Evolutionary conservation across 2,797 vertebrate genomes (phyloP).

Genomic region (Rhabdomys pumilio): DNA sequence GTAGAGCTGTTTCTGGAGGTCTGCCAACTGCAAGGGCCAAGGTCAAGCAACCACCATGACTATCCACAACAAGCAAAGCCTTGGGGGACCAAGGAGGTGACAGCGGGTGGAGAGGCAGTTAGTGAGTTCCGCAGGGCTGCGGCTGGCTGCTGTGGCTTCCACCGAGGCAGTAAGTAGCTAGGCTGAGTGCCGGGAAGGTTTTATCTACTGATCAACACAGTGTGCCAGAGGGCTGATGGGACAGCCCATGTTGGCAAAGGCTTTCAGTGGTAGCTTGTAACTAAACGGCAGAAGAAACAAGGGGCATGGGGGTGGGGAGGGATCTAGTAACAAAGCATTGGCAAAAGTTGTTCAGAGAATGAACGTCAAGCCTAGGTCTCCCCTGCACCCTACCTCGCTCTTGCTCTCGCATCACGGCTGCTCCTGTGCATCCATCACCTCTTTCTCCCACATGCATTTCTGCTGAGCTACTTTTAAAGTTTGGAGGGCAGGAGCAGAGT

Average conservation of each 20-base stretch:
- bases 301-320: background rate
- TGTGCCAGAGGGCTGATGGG: constrained; percentile 91
- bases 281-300: constrained; percentile 73
- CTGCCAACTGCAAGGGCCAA: constrained; percentile 69
- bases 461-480: constrained; percentile 89
- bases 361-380: constrained; percentile 72
- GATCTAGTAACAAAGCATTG: constrained; percentile 46
- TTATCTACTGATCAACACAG: constrained; percentile 88
- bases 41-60: constrained; percentile 85
- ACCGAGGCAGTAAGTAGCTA: constrained; percentile 66
- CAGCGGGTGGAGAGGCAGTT: constrained; percentile 84
- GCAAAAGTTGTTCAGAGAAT: constrained; percentile 83
- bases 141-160: constrained; percentile 60
- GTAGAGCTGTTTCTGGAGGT: constrained; percentile 82
- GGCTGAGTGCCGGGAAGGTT: constrained; percentile 84
- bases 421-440: constrained; percentile 89
- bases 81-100: constrained; percentile 81
- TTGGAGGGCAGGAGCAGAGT: constrained; percentile 87
- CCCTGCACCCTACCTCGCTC: constrained; percentile 81
- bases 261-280: constrained; percentile 83
- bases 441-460: constrained; percentile 72
- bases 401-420: constrained; percentile 90
- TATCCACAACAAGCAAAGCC: constrained; percentile 78
- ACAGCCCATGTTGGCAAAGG: constrained; percentile 89
- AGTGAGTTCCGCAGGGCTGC: constrained; percentile 46